These are phyloP conservation scores for Oophaga sylvatica DNA, from an alignment of 2,797 vertebrate genomes.

Conservation along the genomic window DNA sequence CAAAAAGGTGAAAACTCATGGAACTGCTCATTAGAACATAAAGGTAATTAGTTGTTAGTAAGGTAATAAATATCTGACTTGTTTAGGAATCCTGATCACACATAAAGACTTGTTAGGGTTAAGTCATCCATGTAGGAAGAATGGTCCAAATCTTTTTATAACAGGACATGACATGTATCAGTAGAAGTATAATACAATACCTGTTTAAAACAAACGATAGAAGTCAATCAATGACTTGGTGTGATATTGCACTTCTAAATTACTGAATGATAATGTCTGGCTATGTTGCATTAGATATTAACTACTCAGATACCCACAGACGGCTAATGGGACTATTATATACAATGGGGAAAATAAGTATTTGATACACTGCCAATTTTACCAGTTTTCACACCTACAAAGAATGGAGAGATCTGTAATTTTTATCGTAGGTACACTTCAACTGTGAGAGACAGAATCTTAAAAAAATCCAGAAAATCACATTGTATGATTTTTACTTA, in stretches of 20 bases:
- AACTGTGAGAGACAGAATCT: no score
- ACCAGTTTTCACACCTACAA: no score
- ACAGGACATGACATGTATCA: background rate
- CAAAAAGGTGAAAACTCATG: background rate
- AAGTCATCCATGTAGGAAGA: background rate
- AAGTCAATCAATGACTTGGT: background rate
- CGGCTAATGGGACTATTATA: no score
- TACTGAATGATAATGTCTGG: no score
- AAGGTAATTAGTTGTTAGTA: background rate
- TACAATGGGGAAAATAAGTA: no score
- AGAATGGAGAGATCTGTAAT: no score
- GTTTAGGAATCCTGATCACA: background rate
- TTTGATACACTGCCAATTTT: no score
- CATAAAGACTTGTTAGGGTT: background rate
- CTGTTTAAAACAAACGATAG: background rate
- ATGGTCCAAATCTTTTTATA: background rate
- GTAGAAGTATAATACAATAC: background rate
- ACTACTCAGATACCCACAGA: no score
- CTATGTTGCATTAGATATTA: no score
- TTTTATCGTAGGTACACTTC: no score
- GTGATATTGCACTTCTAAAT: background rate
- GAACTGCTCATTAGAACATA: background rate
- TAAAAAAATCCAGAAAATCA: no score
- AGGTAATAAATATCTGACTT: background rate
- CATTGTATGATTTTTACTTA: no score